Evolutionary conservation across 2,888 invertebrate genomes (phyloP), one percentile per base, ranked within the genome.

Genomic region (Mythimna pallens): DNA sequence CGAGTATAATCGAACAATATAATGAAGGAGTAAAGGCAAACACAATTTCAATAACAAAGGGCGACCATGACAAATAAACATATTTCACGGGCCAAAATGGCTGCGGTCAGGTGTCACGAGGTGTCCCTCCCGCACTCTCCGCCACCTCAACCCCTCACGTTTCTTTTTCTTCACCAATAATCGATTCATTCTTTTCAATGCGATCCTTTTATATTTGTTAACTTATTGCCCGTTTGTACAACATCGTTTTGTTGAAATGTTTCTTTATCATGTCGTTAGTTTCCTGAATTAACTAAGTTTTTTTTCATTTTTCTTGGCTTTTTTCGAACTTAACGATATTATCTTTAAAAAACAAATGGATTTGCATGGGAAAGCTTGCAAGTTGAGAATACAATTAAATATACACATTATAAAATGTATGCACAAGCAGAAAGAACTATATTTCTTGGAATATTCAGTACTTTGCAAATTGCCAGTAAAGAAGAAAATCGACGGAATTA

Each of bases 31-130:
- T 95, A 92, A 95, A 96, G 95, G 95, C 95, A 96, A 96, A 96
- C 95, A 96, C 92, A 93, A 96, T 96, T 96, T 96, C 94, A 96
- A 96, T 96, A 95, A 96, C 96, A 96, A 96, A 96, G 92, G 93
- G 91, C 92, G 93, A 90, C 93, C 93, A 95, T 93, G 95, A 95
- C 96, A 96, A 96, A 96, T 96, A 96, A 96, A 96, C 95, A 96
- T 96, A 96, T 96, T 96, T 96, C 96, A 96, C 93, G 94, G 94
- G 92, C 95, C 93, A 94, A 96, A 96, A 95, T 95, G 96, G 95
- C 95, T 95, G 93, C 95, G 96, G 96, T 96, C 96, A 96, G 95
- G 95, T 96, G 96, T 95, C 96, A 94, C 91, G 91, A 88, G 88
- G 87, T 88, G 88, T 89, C 89, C 90, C 89, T 89, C 89, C 89